phyloP scores from a whole-genome alignment of 2,113 vertebrate species.

The Cynocephalus volans region DNA sequence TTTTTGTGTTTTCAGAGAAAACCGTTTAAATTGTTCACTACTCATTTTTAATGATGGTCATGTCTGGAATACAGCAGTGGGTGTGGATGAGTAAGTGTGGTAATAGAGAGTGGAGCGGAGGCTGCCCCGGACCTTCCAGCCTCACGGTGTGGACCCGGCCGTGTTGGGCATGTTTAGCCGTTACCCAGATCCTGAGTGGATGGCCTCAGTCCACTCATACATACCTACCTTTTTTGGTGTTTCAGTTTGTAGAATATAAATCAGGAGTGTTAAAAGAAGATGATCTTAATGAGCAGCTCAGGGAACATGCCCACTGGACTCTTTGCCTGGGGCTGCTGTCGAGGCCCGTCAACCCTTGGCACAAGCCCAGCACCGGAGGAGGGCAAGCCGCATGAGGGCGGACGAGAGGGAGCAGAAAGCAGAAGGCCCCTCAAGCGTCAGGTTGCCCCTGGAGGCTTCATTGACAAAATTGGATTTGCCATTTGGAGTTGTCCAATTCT shows the following conservation, averaged over 20 bases:
- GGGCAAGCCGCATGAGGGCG: background rate
- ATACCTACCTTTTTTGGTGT: background rate
- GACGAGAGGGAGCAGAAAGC: background rate
- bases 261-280: background rate
- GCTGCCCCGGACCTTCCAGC: too few relatives aligned
- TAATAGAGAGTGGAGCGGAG: background rate
- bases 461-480: conserved; percentile 1
- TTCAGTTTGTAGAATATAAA: background rate
- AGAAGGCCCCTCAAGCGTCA: background rate
- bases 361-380: background rate
- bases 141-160: too few relatives aligned
- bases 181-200: background rate
- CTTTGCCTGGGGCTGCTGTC: background rate
- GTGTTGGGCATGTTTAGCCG: background rate
- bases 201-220: background rate
- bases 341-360: background rate
- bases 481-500: background rate
- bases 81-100: background rate
- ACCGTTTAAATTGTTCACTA: background rate
- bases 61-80: conserved; percentile 34
- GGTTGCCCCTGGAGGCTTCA: background rate
- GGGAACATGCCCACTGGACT: background rate
- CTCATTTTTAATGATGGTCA: background rate
- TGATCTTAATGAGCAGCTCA: background rate
- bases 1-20: background rate